phyloP scores from a whole-genome alignment of 2,797 vertebrate genomes.

The Spheniscus humboldti region DNA sequence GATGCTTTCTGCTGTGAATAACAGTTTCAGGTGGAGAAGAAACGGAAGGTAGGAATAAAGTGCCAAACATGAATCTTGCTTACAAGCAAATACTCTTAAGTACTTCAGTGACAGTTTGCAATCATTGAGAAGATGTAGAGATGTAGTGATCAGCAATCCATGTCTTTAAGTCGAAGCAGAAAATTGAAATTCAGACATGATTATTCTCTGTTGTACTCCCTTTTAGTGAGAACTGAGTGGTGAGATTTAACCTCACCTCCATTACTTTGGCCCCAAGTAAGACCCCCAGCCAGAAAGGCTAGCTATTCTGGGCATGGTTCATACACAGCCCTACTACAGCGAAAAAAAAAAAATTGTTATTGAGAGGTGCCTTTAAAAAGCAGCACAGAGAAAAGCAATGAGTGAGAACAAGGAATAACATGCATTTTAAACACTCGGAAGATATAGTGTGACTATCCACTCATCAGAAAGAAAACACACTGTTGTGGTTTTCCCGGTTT shows the following conservation, averaged over 20 bases:
- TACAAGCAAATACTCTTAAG: not conserved
- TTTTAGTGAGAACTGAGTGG: not conserved
- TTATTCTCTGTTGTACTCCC: not conserved
- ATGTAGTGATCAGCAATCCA: not conserved
- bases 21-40: not conserved
- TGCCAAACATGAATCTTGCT: not conserved
- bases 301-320: not conserved
- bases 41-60: not conserved
- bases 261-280: not conserved
- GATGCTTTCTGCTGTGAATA: not conserved
- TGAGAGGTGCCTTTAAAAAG: not conserved
- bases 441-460: not conserved
- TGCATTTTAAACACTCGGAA: not conserved
- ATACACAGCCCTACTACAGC: not conserved
- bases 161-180: not conserved
- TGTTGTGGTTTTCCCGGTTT: rapidly evolving
- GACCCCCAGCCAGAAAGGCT: not conserved
- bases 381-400: not conserved
- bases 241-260: not conserved
- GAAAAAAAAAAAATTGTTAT: not conserved
- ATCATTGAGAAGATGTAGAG: not conserved
- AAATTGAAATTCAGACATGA: not conserved
- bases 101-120: not conserved
- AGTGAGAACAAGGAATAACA: not conserved
- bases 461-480: rapidly evolving